Evolutionary conservation across 1,140 invertebrate genomes (phyloP), one percentile per base, ranked within the genome.

Genomic region (Rhopalosiphum maidis): DNA sequence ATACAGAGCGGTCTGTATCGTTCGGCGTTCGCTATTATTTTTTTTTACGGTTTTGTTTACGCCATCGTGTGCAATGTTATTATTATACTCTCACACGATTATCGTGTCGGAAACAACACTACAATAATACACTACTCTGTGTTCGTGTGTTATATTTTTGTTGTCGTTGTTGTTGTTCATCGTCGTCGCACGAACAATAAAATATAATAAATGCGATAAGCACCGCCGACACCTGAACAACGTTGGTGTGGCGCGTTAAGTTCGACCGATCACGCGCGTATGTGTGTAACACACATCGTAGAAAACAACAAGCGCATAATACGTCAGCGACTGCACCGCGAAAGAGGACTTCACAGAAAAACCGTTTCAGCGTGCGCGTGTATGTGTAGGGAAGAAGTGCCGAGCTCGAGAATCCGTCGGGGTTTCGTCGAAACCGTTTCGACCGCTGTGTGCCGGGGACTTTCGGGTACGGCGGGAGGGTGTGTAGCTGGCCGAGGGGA

Each of bases 1-100:
- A 77, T 77, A 77, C 60, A 15, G 60, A 77, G 4, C 30, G 35
- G n/a, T n/a, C n/a, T n/a, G n/a, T n/a, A n/a, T n/a, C 77, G 77
- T 37, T 37, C 2, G 41, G 41, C 41, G 41, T 41, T 41, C 41
- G 5, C 0, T 68, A 9, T n/a, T 68, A 18, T 23, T 37, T 23
- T 83, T 83, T 85, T 85, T 85, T 85, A 85, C 37, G 37, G 23
- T 85, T 85, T 41, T 85, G 83, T 43, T 85, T 85, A 85, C 83
- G 83, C 35, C 77, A 35, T n/a, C 30, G 60, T 18, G 30, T 77
- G 60, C 60, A 83, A 37, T 83, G n/a, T 37, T 83, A 83, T 83
- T 37, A 83, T 25, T 25, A 85, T 6, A 85, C 37, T 25, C 37
- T 41, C 83, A 85, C 37, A 41, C 83, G 37, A 41, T 23, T 85